A percentile compares a stretch with the other conserved stretches of the same genome.
Conservation (phyloP, 2,113 vertebrate genomes). For the Petrocephalus zakoni region DNA sequence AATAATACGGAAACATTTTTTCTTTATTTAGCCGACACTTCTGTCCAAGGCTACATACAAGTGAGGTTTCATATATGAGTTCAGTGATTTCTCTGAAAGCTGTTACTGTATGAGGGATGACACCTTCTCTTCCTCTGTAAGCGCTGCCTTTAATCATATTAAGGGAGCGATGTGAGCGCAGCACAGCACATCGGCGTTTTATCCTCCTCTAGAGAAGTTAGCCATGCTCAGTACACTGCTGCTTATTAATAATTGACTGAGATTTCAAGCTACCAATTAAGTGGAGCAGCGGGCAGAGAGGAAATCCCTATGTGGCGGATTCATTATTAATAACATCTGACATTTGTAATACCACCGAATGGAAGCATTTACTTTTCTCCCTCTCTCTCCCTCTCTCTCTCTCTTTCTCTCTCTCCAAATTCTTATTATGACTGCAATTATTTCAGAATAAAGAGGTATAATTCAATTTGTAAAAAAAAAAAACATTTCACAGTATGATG, state of each 20-base stretch:
- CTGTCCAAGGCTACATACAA: neutral
- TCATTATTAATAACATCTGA: conserved; percentile 63
- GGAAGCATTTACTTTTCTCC: conserved; percentile 28
- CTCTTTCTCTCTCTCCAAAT: neutral
- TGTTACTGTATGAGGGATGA: neutral
- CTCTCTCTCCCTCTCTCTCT: conserved; percentile 8
- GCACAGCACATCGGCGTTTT: neutral
- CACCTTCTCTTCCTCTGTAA: neutral
- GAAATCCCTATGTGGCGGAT: conserved; percentile 50
- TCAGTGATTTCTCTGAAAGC: neutral
- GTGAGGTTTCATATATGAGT: neutral
- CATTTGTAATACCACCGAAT: conserved; percentile 50
- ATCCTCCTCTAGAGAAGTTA: neutral
- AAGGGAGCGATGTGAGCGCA: neutral
- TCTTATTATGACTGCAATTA: neutral
- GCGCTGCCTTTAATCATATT: neutral
- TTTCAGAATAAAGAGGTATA: neutral
- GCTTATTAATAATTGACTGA: conserved; percentile 64
- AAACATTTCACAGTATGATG: neutral
- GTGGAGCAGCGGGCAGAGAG: conserved; percentile 52
- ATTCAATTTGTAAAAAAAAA: conserved; percentile 11
- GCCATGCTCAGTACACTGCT: conserved; percentile 28
- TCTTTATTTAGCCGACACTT: neutral
- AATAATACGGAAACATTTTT: neutral
- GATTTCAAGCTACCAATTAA: conserved; percentile 61